Evolutionary conservation across 2,797 vertebrate genomes (phyloP), one percentile per base, ranked within the genome.

Genomic region (Pipistrellus kuhlii): DNA sequence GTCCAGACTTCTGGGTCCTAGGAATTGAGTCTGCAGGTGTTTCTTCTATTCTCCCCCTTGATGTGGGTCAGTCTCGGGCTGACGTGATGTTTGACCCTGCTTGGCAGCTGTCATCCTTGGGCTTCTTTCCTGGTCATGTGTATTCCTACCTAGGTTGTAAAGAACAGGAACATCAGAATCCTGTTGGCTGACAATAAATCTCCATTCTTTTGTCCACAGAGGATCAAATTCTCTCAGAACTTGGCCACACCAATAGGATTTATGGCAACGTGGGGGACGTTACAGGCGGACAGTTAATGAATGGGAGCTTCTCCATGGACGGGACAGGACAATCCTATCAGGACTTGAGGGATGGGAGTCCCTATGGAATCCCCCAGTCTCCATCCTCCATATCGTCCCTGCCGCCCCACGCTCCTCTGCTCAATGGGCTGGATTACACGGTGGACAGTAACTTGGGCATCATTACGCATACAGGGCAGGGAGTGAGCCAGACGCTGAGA

Each of bases 211-310:
- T 93, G 69, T 96, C 92, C 51, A 94, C 98, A 99, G 99, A 99
- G 59, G 99, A 99, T 84, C 99, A 99, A 97, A 99, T 99, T 97
- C 98, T 99, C 97, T 99, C 99, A 20, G 99, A 99, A 96, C 98
- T 99, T 14, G 98, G 99, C 97, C 99, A 99, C 96, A 97, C 98
- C 97, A 99, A 99, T 86, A 98, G 99, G 93, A 99, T 99, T 77
- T 99, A 99, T 20, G 98, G 99, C 94, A 99, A 98, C 14, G 98
- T 99, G 59, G 99, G 99, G 6, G 99, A 99, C 48, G 98, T 99
- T 97, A 98, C 99, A 55, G 98, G 97, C 48, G 98, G 98, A 88
- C 98, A 98, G 85, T 98, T 99, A 97, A 98, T 99, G 97, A 99
- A 99, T 8, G 99, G 99, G 57, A 96, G 98, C 97, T 99, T 99